phyloP scores from a whole-genome alignment of 2,888 invertebrate genomes.

The Synergus itoensis region DNA sequence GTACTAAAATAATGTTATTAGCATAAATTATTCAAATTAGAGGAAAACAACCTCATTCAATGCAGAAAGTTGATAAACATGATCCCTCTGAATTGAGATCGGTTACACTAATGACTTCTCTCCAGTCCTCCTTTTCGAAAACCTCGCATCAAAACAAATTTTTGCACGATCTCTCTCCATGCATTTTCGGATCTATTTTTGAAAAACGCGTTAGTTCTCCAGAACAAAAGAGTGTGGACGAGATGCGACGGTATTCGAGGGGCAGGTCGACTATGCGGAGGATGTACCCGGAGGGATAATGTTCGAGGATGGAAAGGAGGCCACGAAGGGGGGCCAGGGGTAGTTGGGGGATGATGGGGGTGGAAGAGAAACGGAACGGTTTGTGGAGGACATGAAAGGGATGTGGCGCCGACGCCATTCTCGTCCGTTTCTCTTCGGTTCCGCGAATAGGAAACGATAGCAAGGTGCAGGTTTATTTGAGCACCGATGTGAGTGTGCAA shows the following conservation, averaged over 20 bases:
- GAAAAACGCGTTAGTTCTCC: constrained; percentile 6
- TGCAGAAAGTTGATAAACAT: too few relatives aligned
- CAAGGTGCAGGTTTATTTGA: constrained; percentile 28
- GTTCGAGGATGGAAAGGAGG: constrained; percentile 16
- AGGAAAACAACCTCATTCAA: too few relatives aligned
- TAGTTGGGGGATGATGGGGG: not conserved
- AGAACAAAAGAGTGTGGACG: constrained; percentile 17
- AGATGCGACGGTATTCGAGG: constrained; percentile 13
- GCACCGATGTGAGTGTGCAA: not conserved
- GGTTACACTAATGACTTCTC: not conserved
- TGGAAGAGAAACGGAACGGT: constrained; percentile 54
- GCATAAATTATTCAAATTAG: too few relatives aligned
- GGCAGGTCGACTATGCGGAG: constrained; percentile 13
- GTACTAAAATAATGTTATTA: too few relatives aligned
- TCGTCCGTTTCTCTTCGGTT: constrained; percentile 37
- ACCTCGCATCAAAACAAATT: not conserved
- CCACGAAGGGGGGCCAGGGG: not conserved
- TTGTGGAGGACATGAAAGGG: constrained; percentile 64
- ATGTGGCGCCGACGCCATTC: constrained; percentile 57
- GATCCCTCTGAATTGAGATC: too few relatives aligned
- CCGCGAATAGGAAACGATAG: constrained; percentile 33
- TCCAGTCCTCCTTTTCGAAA: not conserved
- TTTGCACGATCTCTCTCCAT: not conserved
- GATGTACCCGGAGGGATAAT: constrained; percentile 24
- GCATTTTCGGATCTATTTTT: not conserved